Evolutionary conservation across 2,888 invertebrate genomes (phyloP).

Genomic region (Scaptomyza cyrtandrae): DNA sequence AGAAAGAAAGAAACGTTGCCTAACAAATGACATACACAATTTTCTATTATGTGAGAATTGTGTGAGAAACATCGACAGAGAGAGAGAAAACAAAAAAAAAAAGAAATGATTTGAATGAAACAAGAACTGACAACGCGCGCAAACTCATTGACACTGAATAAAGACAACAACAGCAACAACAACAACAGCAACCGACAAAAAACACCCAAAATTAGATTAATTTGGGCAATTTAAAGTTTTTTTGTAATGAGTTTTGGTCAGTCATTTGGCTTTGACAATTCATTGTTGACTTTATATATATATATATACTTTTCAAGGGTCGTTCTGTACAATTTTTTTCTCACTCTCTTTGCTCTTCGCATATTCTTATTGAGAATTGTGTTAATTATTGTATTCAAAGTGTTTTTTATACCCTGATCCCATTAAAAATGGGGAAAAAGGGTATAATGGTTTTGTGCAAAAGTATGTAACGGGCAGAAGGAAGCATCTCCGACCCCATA

Average conservation of each 20-base stretch:
- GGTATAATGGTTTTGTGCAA: no score
- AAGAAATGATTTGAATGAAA: conserved; percentile 56
- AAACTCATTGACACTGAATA: conserved; percentile 75
- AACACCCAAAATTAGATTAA: conserved; percentile 77
- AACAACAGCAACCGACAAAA: conserved; percentile 45
- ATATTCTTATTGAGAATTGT: conserved; percentile 11
- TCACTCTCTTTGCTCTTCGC: conserved; percentile 4
- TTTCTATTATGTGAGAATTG: conserved; percentile 74
- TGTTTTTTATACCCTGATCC: no score
- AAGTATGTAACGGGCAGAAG: no score
- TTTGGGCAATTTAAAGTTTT: conserved; percentile 81
- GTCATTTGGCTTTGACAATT: conserved; percentile 78
- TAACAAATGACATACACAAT: conserved; percentile 68
- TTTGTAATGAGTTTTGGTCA: conserved; percentile 80
- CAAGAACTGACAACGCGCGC: conserved; percentile 58
- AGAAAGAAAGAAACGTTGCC: conserved; percentile 15
- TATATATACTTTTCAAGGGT: conserved; percentile 37
- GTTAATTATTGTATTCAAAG: conserved; percentile 35
- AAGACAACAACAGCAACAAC: conserved; percentile 29
- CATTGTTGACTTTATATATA: conserved; percentile 65
- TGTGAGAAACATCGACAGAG: conserved; percentile 48
- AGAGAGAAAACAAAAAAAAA: conserved; percentile 18
- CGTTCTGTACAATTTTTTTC: conserved; percentile 43
- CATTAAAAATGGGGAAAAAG: no score
- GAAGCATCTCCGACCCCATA: no score